phyloP scores from a whole-genome alignment of 2,113 vertebrate genomes.

The Bufo bufo region DNA sequence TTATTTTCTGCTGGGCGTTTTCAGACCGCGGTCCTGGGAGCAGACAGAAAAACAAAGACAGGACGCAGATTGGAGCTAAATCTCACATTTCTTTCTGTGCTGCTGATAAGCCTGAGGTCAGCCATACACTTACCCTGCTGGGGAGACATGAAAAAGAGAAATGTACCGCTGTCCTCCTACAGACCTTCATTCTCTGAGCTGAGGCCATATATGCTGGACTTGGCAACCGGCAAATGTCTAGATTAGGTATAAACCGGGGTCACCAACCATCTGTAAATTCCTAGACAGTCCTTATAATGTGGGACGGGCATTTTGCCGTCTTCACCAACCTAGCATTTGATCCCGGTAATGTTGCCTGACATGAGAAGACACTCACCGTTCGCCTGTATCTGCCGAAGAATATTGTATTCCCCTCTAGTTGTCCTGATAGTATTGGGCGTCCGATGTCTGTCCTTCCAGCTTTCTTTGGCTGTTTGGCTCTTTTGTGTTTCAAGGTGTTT shows the following conservation, averaged over 20 bases:
- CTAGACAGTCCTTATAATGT: no score
- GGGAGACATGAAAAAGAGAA: not conserved
- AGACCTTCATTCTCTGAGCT: not conserved
- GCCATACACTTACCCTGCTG: not conserved
- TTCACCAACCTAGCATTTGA: not conserved
- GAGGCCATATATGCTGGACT: not conserved
- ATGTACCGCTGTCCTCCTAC: not conserved
- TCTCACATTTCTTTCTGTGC: not conserved
- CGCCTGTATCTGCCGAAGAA: conserved; percentile 45
- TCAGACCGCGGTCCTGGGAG: conserved; percentile 33
- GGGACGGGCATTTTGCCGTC: no score
- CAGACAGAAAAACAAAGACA: conserved; percentile 49
- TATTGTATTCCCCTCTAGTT: conserved; percentile 66
- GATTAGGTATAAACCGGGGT: no score
- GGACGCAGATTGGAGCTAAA: conserved; percentile 50
- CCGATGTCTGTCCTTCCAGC: conserved; percentile 31
- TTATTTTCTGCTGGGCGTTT: conserved; percentile 53
- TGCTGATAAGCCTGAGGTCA: conserved; percentile 41
- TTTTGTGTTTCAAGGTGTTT: conserved; percentile 72
- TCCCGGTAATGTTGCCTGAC: not conserved
- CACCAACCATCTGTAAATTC: no score
- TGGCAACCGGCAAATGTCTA: no score
- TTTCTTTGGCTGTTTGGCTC: conserved; percentile 58
- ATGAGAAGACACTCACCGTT: conserved; percentile 1
- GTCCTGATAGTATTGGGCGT: conserved; percentile 65